Base-by-base conservation (phyloP, 2,888 invertebrate species). In the Meliscaeva auricollis region DNA sequence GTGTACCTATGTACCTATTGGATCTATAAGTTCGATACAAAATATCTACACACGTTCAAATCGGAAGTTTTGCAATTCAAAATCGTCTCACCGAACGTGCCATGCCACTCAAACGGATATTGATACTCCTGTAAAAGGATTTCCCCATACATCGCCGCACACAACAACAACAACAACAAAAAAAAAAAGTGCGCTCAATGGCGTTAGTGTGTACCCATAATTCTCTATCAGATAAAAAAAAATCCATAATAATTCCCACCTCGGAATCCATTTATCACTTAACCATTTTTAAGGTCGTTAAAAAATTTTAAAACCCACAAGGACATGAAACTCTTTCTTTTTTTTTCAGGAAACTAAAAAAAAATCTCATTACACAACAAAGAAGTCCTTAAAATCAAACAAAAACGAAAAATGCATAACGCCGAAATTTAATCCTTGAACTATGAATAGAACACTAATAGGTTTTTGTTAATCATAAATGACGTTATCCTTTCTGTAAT, bases 401-500 rank as follows among this genome's bases (percentile, higher is more conserved):
- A 30, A 44, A 26, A 26, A 11, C 1, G 20, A 38, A 46, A 77
- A 76, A 5, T 81, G 85, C 81, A 54, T 64, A 66, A 72, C 77
- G 72, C 17, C 26, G 81, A 81, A 81, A 85, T 50, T 44, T 81
- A 85, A 85, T 85, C 81, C 81, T 81, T 77, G 62, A 81, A 76
- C 38, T 77, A 69, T 81, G 77, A 85, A 85, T 76, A 76, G 72
- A 56, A 17, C 76, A 46, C 81, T 85, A 85, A 81, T 85, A 81
- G 85, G 81, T 85, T 85, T 85, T 85, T 81, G 85, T 85, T 85
- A 85, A 85, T 85, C 85, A 77, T 77, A 85, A 85, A 85, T 85
- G 85, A 85, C 85, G 85, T 85, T 85, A 85, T 85, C 85, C 85
- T 81, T 77, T 84, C 9, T 1, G 5, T 7, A 8, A 8, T 35